Evolutionary conservation across 2,888 invertebrate genomes (phyloP), one percentile per base, ranked within the genome.

Genomic region (Strigamia transsilvanica): DNA sequence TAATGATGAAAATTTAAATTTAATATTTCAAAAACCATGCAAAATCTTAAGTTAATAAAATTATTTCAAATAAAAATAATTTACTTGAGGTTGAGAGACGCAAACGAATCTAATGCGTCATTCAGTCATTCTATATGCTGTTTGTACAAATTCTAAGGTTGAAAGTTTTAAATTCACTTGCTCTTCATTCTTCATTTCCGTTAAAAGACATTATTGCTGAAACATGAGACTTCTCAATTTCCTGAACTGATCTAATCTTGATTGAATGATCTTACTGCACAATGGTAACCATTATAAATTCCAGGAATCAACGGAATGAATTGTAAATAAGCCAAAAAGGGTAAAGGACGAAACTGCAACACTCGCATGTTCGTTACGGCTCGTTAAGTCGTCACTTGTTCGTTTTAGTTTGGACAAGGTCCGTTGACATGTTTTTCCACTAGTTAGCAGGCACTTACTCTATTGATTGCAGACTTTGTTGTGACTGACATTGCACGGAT

Each of bases 111-210:
- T 34, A 34, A 34, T 3, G 34, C 7, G 34, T n/a, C n/a, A 34
- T 34, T 34, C 3, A 34, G 38, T 38, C 6, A 38, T 38, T 38
- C 9, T 38, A 38, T 6, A 38, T 6, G 10, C 38, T 15, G 46
- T 46, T 46, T 46, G 15, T 13, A 18, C 9, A 56, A n/a, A 56
- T 18, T 56, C 18, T 56, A 18, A 56, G 21, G n/a, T 21, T n/a
- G 0, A n/a, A 51, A 9, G 51, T 51, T 51, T 51, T 51, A 56
- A 38, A 32, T 73, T 73, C 27, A 73, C 32, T 4, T 0, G 10
- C 73, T n/a, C 27, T 73, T 73, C n/a, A 73, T 73, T 27, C 73
- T 73, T 73, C 23, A 73, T 73, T 73, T 73, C 73, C n/a, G 73
- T 73, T 12, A 27, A 32, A 23, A 27, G 73, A 73, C 73, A 73